Percentiles rank a stretch among this genome's conserved stretches.
Evolutionary conservation across 2,888 invertebrate species (phyloP).

Genomic region (Oligia latruncula): DNA sequence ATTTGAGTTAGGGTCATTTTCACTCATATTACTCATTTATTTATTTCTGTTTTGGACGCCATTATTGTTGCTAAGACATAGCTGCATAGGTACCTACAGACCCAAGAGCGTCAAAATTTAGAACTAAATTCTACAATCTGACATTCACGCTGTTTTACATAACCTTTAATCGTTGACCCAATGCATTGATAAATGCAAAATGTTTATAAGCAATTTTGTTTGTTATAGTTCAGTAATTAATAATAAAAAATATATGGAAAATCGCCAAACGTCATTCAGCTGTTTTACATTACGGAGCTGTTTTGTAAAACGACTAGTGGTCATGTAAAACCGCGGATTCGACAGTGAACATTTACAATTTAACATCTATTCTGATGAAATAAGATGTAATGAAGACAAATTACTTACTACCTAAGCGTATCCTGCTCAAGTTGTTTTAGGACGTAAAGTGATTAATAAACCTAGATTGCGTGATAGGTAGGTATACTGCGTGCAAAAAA

Average conservation of each 20-base stretch:
- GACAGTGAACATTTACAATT: not conserved
- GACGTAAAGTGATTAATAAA: not conserved
- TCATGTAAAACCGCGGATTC: not conserved
- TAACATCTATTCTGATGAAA: not conserved
- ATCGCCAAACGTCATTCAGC: not conserved
- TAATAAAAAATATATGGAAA: not conserved
- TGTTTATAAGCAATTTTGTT: not conserved
- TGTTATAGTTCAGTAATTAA: not conserved
- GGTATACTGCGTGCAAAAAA: not conserved
- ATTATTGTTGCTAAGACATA: too few species aligned
- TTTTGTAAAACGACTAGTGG: not conserved
- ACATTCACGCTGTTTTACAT: not conserved
- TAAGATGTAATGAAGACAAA: not conserved
- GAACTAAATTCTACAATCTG: not conserved
- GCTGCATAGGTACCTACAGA: too few species aligned
- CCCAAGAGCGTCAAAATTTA: too few species aligned
- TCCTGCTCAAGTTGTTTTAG: not conserved
- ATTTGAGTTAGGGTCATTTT: too few species aligned
- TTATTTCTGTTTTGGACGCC: too few species aligned
- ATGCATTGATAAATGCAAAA: not conserved
- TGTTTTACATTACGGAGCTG: not conserved
- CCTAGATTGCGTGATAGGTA: not conserved
- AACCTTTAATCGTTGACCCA: not conserved
- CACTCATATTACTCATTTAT: too few species aligned
- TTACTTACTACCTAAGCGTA: not conserved